Conservation (phyloP, 2,797 vertebrate species). For the Coendou prehensilis region DNA sequence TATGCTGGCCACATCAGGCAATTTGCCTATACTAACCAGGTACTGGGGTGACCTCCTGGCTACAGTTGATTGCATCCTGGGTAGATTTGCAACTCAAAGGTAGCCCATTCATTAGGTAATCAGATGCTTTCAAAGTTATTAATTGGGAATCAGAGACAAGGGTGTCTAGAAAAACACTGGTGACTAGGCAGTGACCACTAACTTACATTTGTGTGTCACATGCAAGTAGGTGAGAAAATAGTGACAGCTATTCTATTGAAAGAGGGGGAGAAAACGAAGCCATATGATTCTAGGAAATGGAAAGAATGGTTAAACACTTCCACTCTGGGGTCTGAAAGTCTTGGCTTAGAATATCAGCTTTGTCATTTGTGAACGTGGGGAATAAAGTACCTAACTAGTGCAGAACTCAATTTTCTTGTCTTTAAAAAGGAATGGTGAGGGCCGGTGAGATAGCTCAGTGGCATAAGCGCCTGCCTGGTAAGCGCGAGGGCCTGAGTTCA, state of each 20-base stretch:
- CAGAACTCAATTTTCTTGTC: background rate
- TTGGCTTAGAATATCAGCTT: background rate
- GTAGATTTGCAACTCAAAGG: background rate
- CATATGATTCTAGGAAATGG: background rate
- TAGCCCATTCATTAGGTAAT: background rate
- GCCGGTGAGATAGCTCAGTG: too few relatives aligned
- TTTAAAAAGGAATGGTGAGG: background rate
- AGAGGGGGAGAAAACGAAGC: background rate
- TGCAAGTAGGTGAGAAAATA: background rate
- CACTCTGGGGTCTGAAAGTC: background rate
- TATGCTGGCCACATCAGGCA: background rate
- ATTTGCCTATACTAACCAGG: background rate
- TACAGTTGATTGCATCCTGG: background rate
- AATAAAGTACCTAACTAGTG: background rate
- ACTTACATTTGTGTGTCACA: background rate
- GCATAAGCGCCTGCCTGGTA: too few relatives aligned
- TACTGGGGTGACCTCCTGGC: background rate
- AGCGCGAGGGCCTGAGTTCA: too few relatives aligned
- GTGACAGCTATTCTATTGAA: background rate
- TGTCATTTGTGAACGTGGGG: background rate
- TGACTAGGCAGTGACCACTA: too few relatives aligned
- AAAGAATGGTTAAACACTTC: background rate
- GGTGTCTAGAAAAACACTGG: background rate
- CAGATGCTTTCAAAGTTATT: background rate
- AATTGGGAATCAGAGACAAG: background rate